Percentiles rank a stretch among this genome's conserved stretches.
These are phyloP conservation scores for Sebastiscus tertius DNA, from an alignment of 2,797 vertebrate genomes.

Conservation along the genomic window DNA sequence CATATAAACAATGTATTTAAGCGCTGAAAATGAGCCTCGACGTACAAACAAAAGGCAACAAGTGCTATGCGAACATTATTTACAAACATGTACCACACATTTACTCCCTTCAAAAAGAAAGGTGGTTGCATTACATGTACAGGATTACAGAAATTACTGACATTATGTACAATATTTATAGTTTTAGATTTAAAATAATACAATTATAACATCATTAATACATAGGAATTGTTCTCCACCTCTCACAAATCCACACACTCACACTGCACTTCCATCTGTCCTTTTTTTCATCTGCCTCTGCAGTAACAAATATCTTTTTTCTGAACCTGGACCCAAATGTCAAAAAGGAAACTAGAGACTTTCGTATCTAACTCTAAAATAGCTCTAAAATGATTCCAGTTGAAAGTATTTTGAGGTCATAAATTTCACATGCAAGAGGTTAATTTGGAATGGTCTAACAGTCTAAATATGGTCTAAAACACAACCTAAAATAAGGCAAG, in stretches of 20 bases:
- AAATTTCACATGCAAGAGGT: constrained; percentile 66
- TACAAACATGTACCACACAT: constrained; percentile 90
- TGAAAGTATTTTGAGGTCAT: constrained; percentile 61
- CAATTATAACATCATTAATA: constrained; percentile 77
- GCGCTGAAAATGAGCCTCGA: constrained; percentile 87
- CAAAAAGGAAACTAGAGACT: constrained; percentile 43
- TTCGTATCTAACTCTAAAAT: constrained; percentile 32
- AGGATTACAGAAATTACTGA: constrained; percentile 90
- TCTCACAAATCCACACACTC: constrained; percentile 54
- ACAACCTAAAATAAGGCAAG: constrained; percentile 63
- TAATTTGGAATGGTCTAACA: constrained; percentile 61
- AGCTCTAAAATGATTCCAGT: constrained; percentile 74
- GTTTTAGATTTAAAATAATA: constrained; percentile 83
- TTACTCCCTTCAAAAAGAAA: constrained; percentile 95
- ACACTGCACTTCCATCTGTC: constrained; percentile 58
- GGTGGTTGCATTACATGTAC: constrained; percentile 96
- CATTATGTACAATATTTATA: constrained; percentile 89
- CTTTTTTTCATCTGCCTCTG: constrained; percentile 45
- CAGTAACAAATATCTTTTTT: constrained; percentile 58
- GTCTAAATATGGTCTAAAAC: constrained; percentile 45
- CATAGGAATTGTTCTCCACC: constrained; percentile 70
- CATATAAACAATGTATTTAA: constrained; percentile 89
- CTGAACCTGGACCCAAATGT: constrained; percentile 33
- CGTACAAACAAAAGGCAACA: constrained; percentile 87
- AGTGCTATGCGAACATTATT: constrained; percentile 89